Percentiles rank a stretch among this genome's conserved stretches.
These are phyloP conservation scores for Megamerina dolium DNA, from an alignment of 2,888 invertebrate species.

Conservation along the genomic window DNA sequence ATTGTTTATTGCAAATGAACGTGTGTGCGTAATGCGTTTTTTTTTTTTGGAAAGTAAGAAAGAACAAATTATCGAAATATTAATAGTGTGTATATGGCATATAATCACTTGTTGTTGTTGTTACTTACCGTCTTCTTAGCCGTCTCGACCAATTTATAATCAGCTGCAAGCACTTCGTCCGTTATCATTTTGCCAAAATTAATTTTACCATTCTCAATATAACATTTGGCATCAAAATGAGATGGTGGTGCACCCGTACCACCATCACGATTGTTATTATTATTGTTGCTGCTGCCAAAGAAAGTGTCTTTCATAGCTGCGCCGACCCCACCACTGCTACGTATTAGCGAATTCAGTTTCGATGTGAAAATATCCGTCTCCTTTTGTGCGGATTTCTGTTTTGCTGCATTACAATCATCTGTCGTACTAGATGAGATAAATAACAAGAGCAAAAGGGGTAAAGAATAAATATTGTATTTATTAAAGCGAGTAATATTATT, in stretches of 20 bases:
- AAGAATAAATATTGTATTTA: neutral
- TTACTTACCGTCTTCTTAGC: constrained; percentile 63
- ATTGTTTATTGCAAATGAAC: too few species aligned
- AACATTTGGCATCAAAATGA: constrained; percentile 53
- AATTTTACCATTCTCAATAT: constrained; percentile 68
- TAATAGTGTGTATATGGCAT: neutral
- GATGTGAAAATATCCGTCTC: constrained; percentile 45
- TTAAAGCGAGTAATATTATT: neutral
- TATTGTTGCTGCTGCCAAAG: constrained; percentile 34
- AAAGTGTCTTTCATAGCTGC: constrained; percentile 37
- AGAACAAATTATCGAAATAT: too few species aligned
- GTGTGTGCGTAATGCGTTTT: too few species aligned
- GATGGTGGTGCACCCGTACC: constrained; percentile 31
- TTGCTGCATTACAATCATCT: constrained; percentile 51
- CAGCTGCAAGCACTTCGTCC: constrained; percentile 81
- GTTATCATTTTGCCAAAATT: constrained; percentile 76
- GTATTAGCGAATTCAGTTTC: constrained; percentile 43
- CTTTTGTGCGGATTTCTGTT: constrained; percentile 50
- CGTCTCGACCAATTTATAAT: constrained; percentile 71
- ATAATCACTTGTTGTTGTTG: neutral
- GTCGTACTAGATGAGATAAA: constrained; percentile 51
- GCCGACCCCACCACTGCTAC: constrained; percentile 26
- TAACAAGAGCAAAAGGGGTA: too few species aligned
- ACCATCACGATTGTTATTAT: constrained; percentile 22
- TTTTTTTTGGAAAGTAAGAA: too few species aligned